Conservation (phyloP, 2,888 invertebrate species). For the Heliconius hortense region DNA sequence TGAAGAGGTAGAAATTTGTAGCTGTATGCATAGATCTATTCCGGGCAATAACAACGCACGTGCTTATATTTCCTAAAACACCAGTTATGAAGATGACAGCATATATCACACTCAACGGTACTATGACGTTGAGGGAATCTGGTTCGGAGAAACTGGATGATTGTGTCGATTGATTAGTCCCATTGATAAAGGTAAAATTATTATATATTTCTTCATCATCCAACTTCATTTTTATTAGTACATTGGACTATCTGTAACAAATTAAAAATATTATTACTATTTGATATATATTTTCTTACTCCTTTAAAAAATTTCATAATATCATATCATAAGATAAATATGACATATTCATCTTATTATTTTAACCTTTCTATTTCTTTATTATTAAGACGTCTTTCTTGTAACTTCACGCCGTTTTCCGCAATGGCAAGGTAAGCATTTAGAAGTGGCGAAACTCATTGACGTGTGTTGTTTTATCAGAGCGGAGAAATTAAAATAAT, state of each 20-base stretch:
- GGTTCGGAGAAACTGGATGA: slow-evolving; percentile 58
- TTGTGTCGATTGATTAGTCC: slow-evolving; percentile 57
- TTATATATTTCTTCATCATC: slow-evolving; percentile 50
- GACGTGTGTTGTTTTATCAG: no score
- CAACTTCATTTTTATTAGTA: slow-evolving; percentile 53
- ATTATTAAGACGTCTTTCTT: no score
- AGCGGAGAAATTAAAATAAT: no score
- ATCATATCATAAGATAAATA: no score
- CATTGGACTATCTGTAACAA: slow-evolving; percentile 37
- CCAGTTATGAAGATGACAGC: slow-evolving; percentile 87
- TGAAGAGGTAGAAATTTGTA: slow-evolving; percentile 91
- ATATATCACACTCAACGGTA: slow-evolving; percentile 87
- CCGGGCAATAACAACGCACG: slow-evolving; percentile 88
- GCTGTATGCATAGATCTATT: slow-evolving; percentile 92
- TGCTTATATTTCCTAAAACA: slow-evolving; percentile 89
- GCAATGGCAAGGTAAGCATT: no score
- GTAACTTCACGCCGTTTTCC: no score
- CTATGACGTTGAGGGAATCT: slow-evolving; percentile 83
- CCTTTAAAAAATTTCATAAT: no score
- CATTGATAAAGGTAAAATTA: slow-evolving; percentile 50
- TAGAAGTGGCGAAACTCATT: no score
- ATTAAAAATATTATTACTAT: background rate
- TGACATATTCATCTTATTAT: no score
- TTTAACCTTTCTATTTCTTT: no score
- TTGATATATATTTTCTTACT: no score